Evolutionary conservation across 2,888 invertebrate genomes (phyloP).

Genomic region (Carpatolechia fugitivella): DNA sequence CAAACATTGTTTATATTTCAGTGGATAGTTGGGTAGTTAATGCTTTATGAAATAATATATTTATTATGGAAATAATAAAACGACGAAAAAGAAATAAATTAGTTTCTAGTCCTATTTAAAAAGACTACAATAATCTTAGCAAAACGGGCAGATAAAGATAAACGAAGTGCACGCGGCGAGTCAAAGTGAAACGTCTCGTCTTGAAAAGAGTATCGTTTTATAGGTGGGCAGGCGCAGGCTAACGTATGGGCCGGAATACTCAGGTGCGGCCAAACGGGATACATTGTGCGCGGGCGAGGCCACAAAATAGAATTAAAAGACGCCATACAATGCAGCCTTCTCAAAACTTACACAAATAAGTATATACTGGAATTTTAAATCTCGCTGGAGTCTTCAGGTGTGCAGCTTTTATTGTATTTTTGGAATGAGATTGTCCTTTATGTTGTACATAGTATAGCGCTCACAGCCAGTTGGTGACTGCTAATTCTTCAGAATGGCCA

Average conservation of each 20-base stretch:
- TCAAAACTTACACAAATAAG: constrained; percentile 57
- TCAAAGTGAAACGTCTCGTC: constrained; percentile 23
- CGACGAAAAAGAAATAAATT: no score
- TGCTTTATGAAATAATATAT: no score
- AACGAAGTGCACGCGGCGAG: constrained; percentile 19
- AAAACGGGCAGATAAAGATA: constrained; percentile 14
- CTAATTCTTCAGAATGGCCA: no score
- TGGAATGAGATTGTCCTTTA: no score
- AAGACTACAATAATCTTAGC: no score
- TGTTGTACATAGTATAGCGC: no score
- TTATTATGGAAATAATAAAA: no score
- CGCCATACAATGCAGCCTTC: constrained; percentile 63
- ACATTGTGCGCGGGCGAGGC: constrained; percentile 29
- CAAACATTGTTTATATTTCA: no score
- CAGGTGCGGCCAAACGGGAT: constrained; percentile 33
- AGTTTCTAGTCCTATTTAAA: no score
- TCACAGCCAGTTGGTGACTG: no score
- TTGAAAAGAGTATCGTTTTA: constrained; percentile 3
- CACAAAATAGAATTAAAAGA: constrained; percentile 67
- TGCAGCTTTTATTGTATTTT: constrained; percentile 22
- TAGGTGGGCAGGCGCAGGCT: constrained; percentile 6
- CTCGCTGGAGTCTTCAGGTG: constrained; percentile 32
- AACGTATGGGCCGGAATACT: constrained; percentile 27
- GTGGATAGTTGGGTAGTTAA: no score
- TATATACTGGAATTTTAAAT: constrained; percentile 51